Evolutionary conservation across 2,113 vertebrate species (phyloP), one percentile per base, ranked within the genome.

Genomic region (Hypanus sabinus): DNA sequence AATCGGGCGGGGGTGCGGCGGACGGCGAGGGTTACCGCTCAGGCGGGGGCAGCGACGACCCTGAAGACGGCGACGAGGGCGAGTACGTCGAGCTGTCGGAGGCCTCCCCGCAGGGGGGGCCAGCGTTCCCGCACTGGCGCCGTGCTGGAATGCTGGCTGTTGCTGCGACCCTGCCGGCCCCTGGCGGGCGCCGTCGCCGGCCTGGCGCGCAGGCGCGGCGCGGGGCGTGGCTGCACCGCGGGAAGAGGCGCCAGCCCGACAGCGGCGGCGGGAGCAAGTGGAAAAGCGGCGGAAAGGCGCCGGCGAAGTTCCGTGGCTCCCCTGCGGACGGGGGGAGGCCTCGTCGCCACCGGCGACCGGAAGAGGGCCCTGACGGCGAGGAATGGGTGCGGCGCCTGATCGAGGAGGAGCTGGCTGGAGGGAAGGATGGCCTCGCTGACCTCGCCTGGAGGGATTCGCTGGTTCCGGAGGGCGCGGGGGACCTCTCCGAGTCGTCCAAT

Each of bases 31-130:
- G 65, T 90, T 94, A 75, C 73, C 60, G 12, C 65, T 18, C 30
- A 5, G 7, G 73, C 92, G 75, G 76, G 94, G 75, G 76, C 16
- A 27, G 6, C 33, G 38, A 57, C 70, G 38, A 71, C 94, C 55
- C 10, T 0, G 0, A 95, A 95, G 80, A 95, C 94, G 94, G 96
- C 95, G 18, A 94, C 27, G 94, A 97, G 95, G 97, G 97, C 27
- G 97, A 98, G 94, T 98, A 98, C 94, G 97, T 97, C 24, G 97
- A 98, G 95, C 97, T 98, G 12, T 93, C 98, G 94, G 98, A 98
- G 94, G 97, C 97, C 65, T 96, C 97, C 0, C 96, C 97, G 33
- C 97, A 97, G 2, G 20, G 57, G 70, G n/a, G 10, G 20, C 27
- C 76, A 3, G 10, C 76, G 11, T 36, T 16, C 2, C 30, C n/a